These are phyloP conservation scores for Brachionus sp. DNA, from an alignment of 1,140 invertebrate genomes.

Conservation along the genomic window DNA sequence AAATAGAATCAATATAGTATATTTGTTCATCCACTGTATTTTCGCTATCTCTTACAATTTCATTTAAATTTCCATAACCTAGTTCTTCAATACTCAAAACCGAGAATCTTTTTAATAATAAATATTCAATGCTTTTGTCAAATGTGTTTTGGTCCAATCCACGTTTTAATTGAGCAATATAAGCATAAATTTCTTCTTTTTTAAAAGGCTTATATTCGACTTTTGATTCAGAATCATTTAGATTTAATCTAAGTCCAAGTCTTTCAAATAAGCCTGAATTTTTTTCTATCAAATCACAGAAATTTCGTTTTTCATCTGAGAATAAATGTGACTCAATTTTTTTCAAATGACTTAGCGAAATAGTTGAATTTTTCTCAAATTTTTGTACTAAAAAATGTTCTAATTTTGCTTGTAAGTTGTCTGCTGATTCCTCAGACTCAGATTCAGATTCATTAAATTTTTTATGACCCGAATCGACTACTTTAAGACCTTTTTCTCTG, in stretches of 20 bases:
- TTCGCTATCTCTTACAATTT: neutral
- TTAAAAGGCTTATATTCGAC: neutral
- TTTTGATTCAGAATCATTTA: neutral
- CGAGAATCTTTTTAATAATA: neutral
- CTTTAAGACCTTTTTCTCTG: neutral
- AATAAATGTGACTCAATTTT: neutral
- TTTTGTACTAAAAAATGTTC: neutral
- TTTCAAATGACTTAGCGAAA: neutral
- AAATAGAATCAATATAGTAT: neutral
- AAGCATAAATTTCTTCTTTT: neutral
- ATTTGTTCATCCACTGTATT: neutral
- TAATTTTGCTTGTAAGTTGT: neutral
- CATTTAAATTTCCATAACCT: neutral
- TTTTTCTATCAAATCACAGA: neutral
- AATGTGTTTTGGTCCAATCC: neutral
- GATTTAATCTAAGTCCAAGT: neutral
- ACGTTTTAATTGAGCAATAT: neutral
- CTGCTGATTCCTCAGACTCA: neutral
- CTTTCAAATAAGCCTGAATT: neutral
- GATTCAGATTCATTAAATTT: neutral
- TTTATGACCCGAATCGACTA: neutral
- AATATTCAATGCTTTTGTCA: neutral
- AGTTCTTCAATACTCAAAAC: neutral
- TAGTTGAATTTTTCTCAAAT: constrained; percentile 4
- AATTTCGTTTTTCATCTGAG: neutral